Base-by-base conservation (phyloP, 2,888 invertebrate species). In the Mamestra brassicae region DNA sequence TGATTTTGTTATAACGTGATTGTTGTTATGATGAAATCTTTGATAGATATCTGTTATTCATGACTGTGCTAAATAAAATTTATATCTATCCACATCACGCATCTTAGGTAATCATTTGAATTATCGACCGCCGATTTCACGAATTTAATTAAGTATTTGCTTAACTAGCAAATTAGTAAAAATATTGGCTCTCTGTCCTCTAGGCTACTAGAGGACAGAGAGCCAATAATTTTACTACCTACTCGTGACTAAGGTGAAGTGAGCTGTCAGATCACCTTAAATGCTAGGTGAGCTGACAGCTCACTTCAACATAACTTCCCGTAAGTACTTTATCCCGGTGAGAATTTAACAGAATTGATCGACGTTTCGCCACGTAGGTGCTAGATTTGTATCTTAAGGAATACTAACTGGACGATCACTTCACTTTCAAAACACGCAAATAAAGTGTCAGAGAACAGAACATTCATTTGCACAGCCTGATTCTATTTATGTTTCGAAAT, bases 401-500 rank as follows among this genome's bases (percentile, higher is more conserved):
- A 26, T 26, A 5, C 4, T 8, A 42, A 1, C 17, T 38, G 38
- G 81, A 84, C 87, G 85, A 55, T 42, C 34, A 61, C 2, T 36
- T 42, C 34, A 61, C 2, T 36, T 11, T 36, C 26, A 47, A 54
- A 45, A 64, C 4, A 26, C 1, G 7, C 8, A 26, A 61, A 34
- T 26, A n/a, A 26, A 38, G 50, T 61, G 45, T 57, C 42, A 47
- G 11, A 50, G 15, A 52, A 52, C 17, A 36, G 47, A 50, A 36
- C 26, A 50, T 57, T 54, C 42, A 61, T 64, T 17, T 36, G 26
- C 54, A 36, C 34, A 55, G 63, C 64, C 58, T 60, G 36, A 15
- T 60, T 74, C 36, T 47, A 55, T 70, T 26, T 71, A 36, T 45
- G 62, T 67, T 54, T 60, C 65, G 8, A 78, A 81, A 81, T 63